phyloP scores from a whole-genome alignment of 2,113 vertebrate species.

The Ailuropoda melanoleuca region DNA sequence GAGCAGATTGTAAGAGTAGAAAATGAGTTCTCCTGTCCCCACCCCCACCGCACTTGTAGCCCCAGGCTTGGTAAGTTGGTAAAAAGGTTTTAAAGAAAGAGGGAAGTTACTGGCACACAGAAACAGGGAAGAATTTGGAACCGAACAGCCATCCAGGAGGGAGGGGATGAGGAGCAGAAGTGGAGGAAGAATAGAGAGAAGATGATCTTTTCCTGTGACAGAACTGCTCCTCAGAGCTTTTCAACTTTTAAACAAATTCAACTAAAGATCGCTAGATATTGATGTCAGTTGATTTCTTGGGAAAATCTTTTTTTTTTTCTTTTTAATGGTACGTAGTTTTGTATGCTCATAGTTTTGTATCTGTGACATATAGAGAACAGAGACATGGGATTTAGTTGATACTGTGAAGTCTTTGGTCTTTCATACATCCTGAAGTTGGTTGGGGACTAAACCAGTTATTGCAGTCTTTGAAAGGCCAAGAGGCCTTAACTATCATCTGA shows the following conservation, averaged over 20 bases:
- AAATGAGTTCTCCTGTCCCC: not conserved
- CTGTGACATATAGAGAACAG: not conserved
- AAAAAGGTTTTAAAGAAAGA: conserved; percentile 7
- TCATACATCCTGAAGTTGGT: not conserved
- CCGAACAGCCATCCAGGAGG: not conserved
- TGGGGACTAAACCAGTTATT: not conserved
- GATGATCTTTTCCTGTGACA: not conserved
- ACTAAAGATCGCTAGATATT: not conserved
- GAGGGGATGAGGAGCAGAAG: not conserved
- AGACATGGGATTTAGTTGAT: not conserved
- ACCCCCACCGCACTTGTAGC: not conserved
- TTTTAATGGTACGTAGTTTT: not conserved
- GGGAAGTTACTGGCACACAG: not conserved
- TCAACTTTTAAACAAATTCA: not conserved
- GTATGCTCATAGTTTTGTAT: not conserved
- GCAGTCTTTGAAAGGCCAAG: not conserved
- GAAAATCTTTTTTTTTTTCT: not conserved
- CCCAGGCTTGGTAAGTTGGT: not conserved
- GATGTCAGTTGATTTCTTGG: not conserved
- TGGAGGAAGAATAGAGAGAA: not conserved
- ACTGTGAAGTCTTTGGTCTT: not conserved
- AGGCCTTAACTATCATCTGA: not conserved
- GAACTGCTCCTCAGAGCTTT: not conserved
- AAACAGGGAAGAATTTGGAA: not conserved
- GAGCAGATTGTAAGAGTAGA: not conserved